A percentile compares a stretch with the other conserved stretches of the same genome.
Evolutionary conservation across 2,797 vertebrate genomes (phyloP).

Genomic region (Ammospiza maritima): DNA sequence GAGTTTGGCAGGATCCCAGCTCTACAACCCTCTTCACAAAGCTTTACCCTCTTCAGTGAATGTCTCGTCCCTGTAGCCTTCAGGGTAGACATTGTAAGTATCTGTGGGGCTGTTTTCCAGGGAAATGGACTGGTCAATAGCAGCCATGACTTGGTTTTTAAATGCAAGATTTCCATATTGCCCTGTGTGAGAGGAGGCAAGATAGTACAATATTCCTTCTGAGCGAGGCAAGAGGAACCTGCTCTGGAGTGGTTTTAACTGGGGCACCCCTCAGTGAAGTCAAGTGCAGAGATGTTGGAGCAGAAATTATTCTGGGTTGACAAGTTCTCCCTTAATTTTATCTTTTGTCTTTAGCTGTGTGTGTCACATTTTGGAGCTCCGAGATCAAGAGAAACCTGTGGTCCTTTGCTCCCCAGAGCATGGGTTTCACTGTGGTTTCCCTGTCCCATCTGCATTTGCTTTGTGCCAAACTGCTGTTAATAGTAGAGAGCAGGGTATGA

Average conservation of each 20-base stretch:
- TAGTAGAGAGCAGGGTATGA: not conserved
- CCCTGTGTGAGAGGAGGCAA: not conserved
- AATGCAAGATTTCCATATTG: not conserved
- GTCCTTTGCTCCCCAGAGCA: not conserved
- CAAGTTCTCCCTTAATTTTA: not conserved
- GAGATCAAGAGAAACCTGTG: not conserved
- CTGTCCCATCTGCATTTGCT: not conserved
- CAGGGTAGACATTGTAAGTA: no score
- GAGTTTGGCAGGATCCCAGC: no score
- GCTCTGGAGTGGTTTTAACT: not conserved
- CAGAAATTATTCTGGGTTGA: not conserved
- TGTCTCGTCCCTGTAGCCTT: no score
- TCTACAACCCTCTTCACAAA: no score
- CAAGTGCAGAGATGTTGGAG: not conserved
- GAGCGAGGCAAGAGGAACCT: not conserved
- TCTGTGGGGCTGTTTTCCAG: no score
- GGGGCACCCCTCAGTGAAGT: not conserved
- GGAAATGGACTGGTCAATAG: no score
- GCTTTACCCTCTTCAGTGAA: no score
- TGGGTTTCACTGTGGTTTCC: not conserved
- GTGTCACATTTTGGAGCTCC: not conserved
- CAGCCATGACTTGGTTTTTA: not conserved
- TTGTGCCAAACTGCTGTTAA: not conserved
- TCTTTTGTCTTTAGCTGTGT: not conserved
- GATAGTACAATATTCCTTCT: not conserved